Base-by-base conservation (phyloP, 2,797 vertebrate species). In the Sphenodon punctatus region DNA sequence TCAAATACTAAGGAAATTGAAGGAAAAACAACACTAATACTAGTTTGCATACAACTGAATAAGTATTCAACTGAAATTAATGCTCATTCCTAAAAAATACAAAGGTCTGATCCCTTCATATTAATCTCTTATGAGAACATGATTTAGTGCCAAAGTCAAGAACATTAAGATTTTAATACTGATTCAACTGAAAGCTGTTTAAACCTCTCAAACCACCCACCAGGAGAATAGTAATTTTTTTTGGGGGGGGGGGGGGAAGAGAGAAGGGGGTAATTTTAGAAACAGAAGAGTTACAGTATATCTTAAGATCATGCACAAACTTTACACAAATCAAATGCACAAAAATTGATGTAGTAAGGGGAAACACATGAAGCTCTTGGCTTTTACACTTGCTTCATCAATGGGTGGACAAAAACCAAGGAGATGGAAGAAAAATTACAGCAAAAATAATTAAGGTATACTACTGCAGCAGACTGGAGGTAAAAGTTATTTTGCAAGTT, bases 1-100 rank as follows among this genome's bases (percentile, higher is more conserved):
- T 99, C 98, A 97, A 99, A 99, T 82, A 99, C 98, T 99, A 95
- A 53, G 75, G 71, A 91, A 90, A 90, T 75, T 42, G 82, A 83
- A 80, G 64, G 56, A 46, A 87, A 84, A 13, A 36, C 30, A 79
- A 32, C 48, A 68, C 42, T 75, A 61, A 58, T 71, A 46, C 48
- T 82, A 76, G 74, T 10, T 15, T 38, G 2, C 53, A 72, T 30
- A 38, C 65, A 71, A 71, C 15, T 6, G 0, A 4, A 66, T 19
- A 30, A 69, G 39, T 56, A 85, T 43, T 4, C 55, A 78, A 38
- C 39, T 63, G 22, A 53, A 61, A 30, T 63, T 27, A 42, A 8
- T 17, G 10, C 60, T 10, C 65, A 41, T 42, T 71, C 49, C 46
- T 53, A 34, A 74, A n/a, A n/a, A n/a, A n/a, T n/a, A n/a, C n/a